A percentile compares a stretch with the other conserved stretches of the same genome.
These are phyloP conservation scores for Mormyrus iriodes DNA, from an alignment of 2,113 vertebrate genomes.

Conservation along the genomic window DNA sequence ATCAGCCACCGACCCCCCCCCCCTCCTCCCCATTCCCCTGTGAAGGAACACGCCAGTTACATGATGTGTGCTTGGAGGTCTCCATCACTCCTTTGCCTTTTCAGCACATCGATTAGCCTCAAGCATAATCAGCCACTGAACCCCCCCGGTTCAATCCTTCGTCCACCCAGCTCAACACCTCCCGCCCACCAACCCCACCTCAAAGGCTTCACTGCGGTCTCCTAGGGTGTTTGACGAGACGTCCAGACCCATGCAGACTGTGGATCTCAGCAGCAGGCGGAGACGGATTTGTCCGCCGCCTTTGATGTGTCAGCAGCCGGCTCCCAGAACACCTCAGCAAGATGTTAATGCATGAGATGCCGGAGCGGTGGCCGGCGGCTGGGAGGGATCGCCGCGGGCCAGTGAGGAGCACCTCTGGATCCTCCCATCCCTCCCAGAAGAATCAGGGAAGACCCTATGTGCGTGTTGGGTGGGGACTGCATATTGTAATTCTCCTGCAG, in stretches of 20 bases:
- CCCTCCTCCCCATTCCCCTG: background rate
- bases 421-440: conserved; percentile 28
- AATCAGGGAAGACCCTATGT: background rate
- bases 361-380: conserved; percentile 40
- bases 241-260: background rate
- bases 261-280: background rate
- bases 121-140: background rate
- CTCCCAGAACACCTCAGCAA: conserved; percentile 45
- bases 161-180: background rate
- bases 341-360: conserved; percentile 44
- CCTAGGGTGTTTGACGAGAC: background rate
- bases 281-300: conserved; percentile 46
- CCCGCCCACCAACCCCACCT: no score
- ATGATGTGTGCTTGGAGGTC: background rate
- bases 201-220: background rate
- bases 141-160: background rate
- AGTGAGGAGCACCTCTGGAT: conserved; percentile 42
- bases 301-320: conserved; percentile 62
- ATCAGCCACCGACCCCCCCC: background rate
- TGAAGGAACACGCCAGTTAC: background rate
- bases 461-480: background rate
- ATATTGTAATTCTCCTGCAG: conserved; percentile 8
- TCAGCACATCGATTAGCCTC: background rate
- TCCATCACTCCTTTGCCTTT: background rate
- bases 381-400: conserved; percentile 44